Base-by-base conservation (phyloP, 2,113 vertebrate genomes). In the Phrynosoma blainvillii region DNA sequence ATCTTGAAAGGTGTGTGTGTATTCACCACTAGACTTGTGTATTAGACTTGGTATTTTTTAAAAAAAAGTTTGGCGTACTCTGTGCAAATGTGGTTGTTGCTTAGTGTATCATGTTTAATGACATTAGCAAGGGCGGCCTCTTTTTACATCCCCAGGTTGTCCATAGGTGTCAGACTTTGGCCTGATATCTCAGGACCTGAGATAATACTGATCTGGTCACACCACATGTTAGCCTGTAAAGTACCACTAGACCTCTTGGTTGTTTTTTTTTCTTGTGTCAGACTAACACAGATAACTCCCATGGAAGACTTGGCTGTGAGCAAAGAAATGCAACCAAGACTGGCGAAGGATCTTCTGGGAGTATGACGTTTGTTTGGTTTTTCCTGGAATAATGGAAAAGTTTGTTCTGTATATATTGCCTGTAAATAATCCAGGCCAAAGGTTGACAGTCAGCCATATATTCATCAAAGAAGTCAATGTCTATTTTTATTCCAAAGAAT, bases 371-470 rank as follows among this genome's bases (percentile, higher is more conserved):
- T 68, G 84, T 79, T 68, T 86, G 30, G 30, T 66, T 59, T 68
- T 79, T 86, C 75, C 42, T 32, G 40, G 62, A 85, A 86, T 79
- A 56, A 52, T 70, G 76, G 59, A 79, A 79, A 86, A 27, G 30
- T 52, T 79, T 70, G 40, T 21, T 68, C 20, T 79, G 18, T 79
- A 32, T 86, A 79, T 79, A 86, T 40, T 11, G 42, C 42, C 30
- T 86, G 84, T 76, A 78, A 78, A 86, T 79, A 32, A 78, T 70
- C 68, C 84, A 79, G 62, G 62, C 75, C 84, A 86, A 86, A 79
- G 62, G 62, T 68, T 70, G 62, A 79, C 75, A 68, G 11, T 66
- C 56, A 85, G 27, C 56, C 56, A 77, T 70, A 20, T 40, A 86
- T 79, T 68, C 42, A 52, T 79, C 75, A 86, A 23, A 85, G 42